Conservation (phyloP, 1,140 invertebrate genomes). For the Anthonomus grandis region DNA sequence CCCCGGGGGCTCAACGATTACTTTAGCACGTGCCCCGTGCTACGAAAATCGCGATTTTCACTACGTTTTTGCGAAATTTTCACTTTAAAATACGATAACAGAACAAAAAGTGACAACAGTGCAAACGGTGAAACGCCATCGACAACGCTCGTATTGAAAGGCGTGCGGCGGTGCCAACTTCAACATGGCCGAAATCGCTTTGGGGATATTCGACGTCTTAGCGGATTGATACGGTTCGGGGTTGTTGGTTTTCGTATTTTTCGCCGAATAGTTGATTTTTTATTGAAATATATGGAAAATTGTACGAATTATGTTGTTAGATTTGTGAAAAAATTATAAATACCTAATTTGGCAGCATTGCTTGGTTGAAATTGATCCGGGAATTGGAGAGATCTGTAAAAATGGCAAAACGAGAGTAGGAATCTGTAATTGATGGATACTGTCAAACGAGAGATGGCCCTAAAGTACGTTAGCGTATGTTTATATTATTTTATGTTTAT, state of each 20-base stretch:
- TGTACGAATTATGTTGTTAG: neutral
- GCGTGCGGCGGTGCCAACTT: conserved; percentile 20
- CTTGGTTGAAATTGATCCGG: too few species aligned
- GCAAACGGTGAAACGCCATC: conserved; percentile 32
- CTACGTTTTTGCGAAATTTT: conserved; percentile 13
- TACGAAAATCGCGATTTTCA: conserved; percentile 7
- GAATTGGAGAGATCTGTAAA: too few species aligned
- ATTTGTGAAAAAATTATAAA: neutral
- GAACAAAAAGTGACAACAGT: conserved; percentile 45
- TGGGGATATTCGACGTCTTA: too few species aligned
- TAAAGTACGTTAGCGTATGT: neutral
- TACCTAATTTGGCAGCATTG: conserved; percentile 17
- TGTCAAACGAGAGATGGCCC: neutral
- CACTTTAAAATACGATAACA: conserved; percentile 29
- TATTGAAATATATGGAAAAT: neutral
- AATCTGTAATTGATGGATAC: neutral
- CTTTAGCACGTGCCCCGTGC: conserved; percentile 1
- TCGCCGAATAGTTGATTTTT: neutral
- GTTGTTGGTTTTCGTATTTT: too few species aligned
- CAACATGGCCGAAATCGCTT: conserved; percentile 10
- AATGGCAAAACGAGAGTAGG: neutral
- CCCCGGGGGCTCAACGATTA: conserved; percentile 2
- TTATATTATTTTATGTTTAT: neutral
- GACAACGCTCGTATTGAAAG: conserved; percentile 10
- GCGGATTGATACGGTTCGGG: too few species aligned